Percentiles rank a stretch among this genome's conserved stretches.
These are phyloP conservation scores for Willisornis vidua DNA, from an alignment of 2,113 vertebrate species.

Conservation along the genomic window DNA sequence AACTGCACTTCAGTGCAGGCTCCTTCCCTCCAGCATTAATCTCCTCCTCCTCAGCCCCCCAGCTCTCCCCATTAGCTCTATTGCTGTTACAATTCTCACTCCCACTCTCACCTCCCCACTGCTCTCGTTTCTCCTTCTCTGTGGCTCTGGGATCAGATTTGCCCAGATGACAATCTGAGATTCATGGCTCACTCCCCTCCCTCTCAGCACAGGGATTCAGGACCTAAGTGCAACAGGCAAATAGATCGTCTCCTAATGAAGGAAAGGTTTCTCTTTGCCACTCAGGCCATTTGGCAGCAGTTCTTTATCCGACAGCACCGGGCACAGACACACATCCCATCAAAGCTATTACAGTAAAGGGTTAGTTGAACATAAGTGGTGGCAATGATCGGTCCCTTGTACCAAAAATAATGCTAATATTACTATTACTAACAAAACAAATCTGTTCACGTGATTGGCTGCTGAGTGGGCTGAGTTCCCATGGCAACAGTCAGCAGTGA, in stretches of 20 bases:
- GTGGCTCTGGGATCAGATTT: background rate
- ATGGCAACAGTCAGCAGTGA: constrained; percentile 42
- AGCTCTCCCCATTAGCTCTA: background rate
- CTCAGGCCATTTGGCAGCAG: background rate
- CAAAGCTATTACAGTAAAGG: background rate
- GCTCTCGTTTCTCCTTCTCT: background rate
- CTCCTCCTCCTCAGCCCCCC: background rate
- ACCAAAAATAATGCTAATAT: constrained; percentile 35
- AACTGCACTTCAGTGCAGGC: background rate
- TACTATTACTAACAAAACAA: constrained; percentile 46
- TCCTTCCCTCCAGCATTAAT: background rate
- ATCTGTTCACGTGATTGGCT: constrained; percentile 2
- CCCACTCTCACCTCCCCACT: background rate
- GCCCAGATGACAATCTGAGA: background rate
- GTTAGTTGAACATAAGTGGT: background rate
- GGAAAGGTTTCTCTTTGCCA: background rate
- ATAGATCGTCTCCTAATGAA: background rate
- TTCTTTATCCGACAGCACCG: background rate
- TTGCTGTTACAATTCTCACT: background rate
- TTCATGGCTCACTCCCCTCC: background rate
- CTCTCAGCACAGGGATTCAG: background rate
- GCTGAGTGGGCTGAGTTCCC: constrained; percentile 60
- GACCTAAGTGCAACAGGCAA: background rate
- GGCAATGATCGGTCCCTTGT: background rate
- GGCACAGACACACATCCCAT: background rate